Percentiles rank a stretch among this genome's conserved stretches.
These are phyloP conservation scores for Oreamnos americanus DNA, from an alignment of 2,113 vertebrate species.

Conservation along the genomic window DNA sequence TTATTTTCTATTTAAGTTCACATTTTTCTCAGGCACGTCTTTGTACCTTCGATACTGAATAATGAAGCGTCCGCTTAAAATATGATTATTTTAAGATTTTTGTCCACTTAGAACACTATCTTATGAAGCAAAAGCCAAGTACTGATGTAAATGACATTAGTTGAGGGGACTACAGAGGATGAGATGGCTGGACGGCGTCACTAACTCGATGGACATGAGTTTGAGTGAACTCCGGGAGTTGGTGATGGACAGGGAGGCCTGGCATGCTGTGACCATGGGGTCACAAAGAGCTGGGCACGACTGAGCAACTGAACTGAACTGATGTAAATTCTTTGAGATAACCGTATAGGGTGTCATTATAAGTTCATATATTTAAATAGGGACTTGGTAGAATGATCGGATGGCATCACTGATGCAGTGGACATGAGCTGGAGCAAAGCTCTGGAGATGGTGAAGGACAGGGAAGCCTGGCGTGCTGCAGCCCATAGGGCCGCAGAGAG, in stretches of 20 bases:
- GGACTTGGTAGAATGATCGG: neutral
- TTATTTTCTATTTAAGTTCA: neutral
- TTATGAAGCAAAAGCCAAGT: neutral
- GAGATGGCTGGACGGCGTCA: neutral
- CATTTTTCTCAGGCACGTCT: neutral
- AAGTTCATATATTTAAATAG: neutral
- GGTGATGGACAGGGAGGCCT: neutral
- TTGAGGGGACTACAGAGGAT: neutral
- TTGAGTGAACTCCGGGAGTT: neutral
- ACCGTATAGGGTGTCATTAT: too few species aligned
- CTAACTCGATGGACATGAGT: neutral
- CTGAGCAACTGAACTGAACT: neutral
- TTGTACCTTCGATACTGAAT: neutral
- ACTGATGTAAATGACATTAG: neutral
- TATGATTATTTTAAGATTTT: neutral
- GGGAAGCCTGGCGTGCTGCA: neutral
- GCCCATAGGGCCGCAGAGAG: neutral
- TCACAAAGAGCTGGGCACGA: neutral
- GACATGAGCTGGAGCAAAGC: neutral
- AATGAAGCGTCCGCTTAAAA: accelerated
- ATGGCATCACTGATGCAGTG: neutral
- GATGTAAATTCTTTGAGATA: neutral
- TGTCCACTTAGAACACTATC: neutral
- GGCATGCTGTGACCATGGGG: neutral
- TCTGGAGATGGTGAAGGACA: neutral